Evolutionary conservation across 2,113 vertebrate genomes (phyloP), one percentile per base, ranked within the genome.

Genomic region (Suricata suricatta): DNA sequence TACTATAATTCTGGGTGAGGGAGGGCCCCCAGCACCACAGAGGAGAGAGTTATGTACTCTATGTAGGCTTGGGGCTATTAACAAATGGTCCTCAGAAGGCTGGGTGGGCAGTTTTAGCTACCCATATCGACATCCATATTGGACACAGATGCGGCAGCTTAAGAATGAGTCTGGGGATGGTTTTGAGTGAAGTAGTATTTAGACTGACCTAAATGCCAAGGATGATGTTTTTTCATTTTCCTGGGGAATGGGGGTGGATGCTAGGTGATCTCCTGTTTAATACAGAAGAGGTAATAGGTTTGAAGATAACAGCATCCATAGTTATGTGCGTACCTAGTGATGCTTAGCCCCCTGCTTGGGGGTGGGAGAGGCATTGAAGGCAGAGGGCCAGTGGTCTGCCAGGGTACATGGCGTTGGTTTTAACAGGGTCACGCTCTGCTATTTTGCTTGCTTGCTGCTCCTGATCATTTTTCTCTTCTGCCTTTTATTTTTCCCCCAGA

Each of bases 391-490:
- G 93, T 41, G 3, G 0, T 5, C 1, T 27, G 72, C 90, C 92
- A 29, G 69, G 11, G 44, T 1, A 27, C 5, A 0, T 5, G 95
- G 93, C 81, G 41, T 94, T 77, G 1, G 17, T 91, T 72, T 91
- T 95, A 97, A 95, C 68, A 96, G 54, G 97, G 90, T 98, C 96
- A 97, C 71, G 35, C 71, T 82, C 77, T 90, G 90, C 71, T 93
- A 33, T 82, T 98, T 94, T 95, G 95, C 88, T 95, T 93, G 60
- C 88, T 82, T 97, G 87, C 92, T 89, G 54, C 41, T 97, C 79
- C 88, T 94, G 88, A 85, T 95, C 97, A 94, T 96, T 98, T 98
- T 98, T 98, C 98, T 96, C 96, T 92, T 96, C 74, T 96, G 79
- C 97, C 85, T 98, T 71, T 97, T 94, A 87, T 97, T 98, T 97